Conservation (phyloP, 2,888 invertebrate genomes). For the Pheosia gnoma region DNA sequence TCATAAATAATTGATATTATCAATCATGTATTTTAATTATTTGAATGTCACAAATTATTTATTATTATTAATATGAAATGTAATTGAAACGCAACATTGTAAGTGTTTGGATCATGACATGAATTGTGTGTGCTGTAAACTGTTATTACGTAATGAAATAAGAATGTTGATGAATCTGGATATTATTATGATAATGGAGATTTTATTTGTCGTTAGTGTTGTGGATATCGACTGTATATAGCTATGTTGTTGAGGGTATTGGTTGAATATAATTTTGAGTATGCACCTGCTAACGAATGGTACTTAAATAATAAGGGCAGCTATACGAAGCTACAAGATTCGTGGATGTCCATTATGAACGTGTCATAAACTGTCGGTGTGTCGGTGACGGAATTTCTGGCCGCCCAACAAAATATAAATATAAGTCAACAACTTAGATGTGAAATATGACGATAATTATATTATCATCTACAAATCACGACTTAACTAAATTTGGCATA, state of each 20-base stretch:
- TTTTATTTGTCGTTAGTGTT: constrained; percentile 66
- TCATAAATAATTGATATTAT: constrained; percentile 38
- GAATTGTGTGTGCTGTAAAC: constrained; percentile 53
- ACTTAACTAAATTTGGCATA: too few species aligned
- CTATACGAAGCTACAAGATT: neutral
- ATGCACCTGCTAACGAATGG: neutral
- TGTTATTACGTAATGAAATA: constrained; percentile 40
- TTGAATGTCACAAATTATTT: constrained; percentile 59
- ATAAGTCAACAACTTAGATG: too few species aligned
- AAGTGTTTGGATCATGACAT: constrained; percentile 62
- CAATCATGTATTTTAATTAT: constrained; percentile 58
- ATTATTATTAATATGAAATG: constrained; percentile 40
- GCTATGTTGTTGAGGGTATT: constrained; percentile 36
- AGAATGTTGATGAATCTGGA: constrained; percentile 48
- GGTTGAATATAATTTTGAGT: constrained; percentile 31
- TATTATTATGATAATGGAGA: constrained; percentile 54
- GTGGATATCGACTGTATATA: constrained; percentile 44
- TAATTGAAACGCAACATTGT: constrained; percentile 41
- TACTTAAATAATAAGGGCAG: neutral
- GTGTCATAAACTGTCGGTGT: neutral
- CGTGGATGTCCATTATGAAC: neutral
- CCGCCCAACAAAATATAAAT: too few species aligned
- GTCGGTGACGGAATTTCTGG: too few species aligned
- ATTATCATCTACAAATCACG: too few species aligned
- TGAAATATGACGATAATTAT: too few species aligned